Conservation (phyloP, 1,140 invertebrate species). For the Drosophila navojoa region DNA sequence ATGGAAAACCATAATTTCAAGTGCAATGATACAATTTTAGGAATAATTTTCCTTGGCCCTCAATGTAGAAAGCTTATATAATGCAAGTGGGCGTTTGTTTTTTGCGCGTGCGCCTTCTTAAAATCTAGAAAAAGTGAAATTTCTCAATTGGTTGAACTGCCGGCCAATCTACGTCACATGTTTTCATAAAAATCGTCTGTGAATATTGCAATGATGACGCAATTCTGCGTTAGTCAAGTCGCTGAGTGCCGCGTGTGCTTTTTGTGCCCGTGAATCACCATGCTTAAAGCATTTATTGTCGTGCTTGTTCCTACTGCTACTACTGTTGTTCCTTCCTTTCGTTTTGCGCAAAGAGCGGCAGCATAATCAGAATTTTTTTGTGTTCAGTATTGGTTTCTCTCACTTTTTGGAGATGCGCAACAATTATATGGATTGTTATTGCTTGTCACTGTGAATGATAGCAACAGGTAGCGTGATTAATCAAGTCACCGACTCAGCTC, state of each 20-base stretch:
- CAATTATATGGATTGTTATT: not conserved
- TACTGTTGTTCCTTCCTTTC: conserved; percentile 6
- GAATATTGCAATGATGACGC: conserved; percentile 66
- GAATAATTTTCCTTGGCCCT: conserved; percentile 36
- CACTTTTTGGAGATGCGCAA: conserved; percentile 25
- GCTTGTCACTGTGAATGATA: conserved; percentile 2
- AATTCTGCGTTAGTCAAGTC: conserved; percentile 38
- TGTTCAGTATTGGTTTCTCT: conserved; percentile 30
- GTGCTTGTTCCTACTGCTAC: no score
- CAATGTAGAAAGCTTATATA: conserved; percentile 42
- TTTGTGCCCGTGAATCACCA: conserved; percentile 62
- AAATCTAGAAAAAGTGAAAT: conserved; percentile 46
- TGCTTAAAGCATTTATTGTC: not conserved
- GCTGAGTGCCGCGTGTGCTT: conserved; percentile 70
- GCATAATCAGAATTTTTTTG: conserved; percentile 32
- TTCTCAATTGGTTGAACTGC: conserved; percentile 22
- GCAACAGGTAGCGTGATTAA: conserved; percentile 35
- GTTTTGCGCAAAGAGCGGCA: conserved; percentile 13
- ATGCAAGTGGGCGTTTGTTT: conserved; percentile 52
- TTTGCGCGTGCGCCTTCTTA: conserved; percentile 39
- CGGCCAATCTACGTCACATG: conserved; percentile 47
- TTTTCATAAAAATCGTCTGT: conserved; percentile 32
- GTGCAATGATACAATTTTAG: conserved; percentile 31
- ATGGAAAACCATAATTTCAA: not conserved
- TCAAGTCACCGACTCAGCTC: conserved; percentile 27